A percentile compares a stretch with the other conserved stretches of the same genome.
Conservation (phyloP, 2,888 invertebrate species). For the Lobophora halterata region DNA sequence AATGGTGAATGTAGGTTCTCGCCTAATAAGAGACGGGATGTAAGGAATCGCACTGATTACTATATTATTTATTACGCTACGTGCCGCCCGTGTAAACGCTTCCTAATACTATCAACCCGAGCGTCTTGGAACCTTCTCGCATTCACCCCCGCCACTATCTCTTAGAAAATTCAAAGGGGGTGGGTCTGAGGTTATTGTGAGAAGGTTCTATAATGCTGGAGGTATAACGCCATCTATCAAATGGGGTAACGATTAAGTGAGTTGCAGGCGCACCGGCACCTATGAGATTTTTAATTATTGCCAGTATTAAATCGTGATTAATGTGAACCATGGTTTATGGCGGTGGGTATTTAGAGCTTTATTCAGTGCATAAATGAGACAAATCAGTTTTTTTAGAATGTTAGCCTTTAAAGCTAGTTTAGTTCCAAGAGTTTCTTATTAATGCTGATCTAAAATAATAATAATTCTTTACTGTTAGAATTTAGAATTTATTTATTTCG, state of each 20-base stretch:
- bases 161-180: conserved; percentile 5
- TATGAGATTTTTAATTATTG: conserved; percentile 74
- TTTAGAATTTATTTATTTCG: no score
- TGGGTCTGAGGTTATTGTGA: conserved; percentile 31
- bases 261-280: conserved; percentile 58
- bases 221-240: conserved; percentile 65
- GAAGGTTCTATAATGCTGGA: conserved; percentile 50
- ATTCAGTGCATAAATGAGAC: no score
- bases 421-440: no score
- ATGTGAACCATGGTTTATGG: conserved; percentile 52
- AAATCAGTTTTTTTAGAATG: no score
- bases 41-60: conserved; percentile 80
- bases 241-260: conserved; percentile 70
- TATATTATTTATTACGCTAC: conserved; percentile 80
- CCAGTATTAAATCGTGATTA: conserved; percentile 62
- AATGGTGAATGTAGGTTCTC: conserved; percentile 78
- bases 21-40: conserved; percentile 78
- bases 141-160: conserved; percentile 24
- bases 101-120: conserved; percentile 69
- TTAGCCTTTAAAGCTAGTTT: no score
- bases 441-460: no score
- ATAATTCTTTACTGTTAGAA: no score
- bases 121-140: conserved; percentile 60
- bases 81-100: conserved; percentile 79
- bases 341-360: conserved; percentile 30